These are phyloP conservation scores for Schizopygopsis malacanthus DNA, from an alignment of 2,797 vertebrate genomes.

Conservation along the genomic window DNA sequence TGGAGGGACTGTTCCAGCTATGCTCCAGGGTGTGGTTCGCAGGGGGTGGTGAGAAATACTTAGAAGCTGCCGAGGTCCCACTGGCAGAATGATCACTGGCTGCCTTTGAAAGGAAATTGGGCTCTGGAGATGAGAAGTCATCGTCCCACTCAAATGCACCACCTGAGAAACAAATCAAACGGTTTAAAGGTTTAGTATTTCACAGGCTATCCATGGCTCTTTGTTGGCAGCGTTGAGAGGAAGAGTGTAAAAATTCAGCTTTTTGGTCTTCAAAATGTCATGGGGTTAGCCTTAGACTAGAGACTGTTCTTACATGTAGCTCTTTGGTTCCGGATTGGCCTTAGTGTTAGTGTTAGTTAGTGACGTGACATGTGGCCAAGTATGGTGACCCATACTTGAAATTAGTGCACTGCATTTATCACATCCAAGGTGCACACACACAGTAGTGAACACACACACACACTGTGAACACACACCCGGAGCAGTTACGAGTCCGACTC, in stretches of 20 bases:
- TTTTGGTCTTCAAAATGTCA: background rate
- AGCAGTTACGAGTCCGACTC: too few relatives aligned
- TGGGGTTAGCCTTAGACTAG: background rate
- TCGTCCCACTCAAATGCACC: constrained; percentile 98
- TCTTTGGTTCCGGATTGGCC: background rate
- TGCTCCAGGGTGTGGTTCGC: constrained; percentile 74
- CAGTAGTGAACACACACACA: too few relatives aligned
- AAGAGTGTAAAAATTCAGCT: background rate
- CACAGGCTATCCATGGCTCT: background rate
- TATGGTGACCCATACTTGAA: too few relatives aligned
- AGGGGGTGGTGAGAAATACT: constrained; percentile 86
- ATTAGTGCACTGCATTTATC: too few relatives aligned
- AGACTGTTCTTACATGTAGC: background rate
- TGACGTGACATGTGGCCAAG: too few relatives aligned
- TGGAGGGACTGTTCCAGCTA: constrained; percentile 83
- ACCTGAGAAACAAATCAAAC: constrained; percentile 73
- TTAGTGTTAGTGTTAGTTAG: too few relatives aligned
- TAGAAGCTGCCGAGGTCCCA: constrained; percentile 69
- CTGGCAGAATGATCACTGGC: constrained; percentile 74
- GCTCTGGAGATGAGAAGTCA: constrained; percentile 87
- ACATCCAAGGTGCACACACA: too few relatives aligned
- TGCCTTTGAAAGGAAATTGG: constrained; percentile 85
- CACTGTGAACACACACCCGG: too few relatives aligned
- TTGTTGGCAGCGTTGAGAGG: background rate
- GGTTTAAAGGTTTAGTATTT: background rate